Conservation (phyloP, 1,140 invertebrate species). For the Papilio helenus region DNA sequence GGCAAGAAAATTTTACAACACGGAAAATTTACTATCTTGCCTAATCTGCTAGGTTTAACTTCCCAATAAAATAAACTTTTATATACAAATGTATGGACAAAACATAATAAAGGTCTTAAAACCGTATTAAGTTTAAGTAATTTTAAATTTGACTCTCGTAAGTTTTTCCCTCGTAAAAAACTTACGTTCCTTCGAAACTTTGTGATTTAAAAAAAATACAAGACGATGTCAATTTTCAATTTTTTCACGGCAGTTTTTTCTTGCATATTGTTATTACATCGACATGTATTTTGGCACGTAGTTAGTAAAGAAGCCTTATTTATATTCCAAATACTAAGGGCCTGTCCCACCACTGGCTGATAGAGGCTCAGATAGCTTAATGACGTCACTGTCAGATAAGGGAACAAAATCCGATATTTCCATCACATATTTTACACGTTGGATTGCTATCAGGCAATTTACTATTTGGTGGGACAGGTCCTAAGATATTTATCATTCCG, state of each 20-base stretch:
- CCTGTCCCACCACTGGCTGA: no score
- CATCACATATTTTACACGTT: no score
- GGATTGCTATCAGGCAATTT: no score
- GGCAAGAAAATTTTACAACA: constrained; percentile 59
- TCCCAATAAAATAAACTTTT: constrained; percentile 48
- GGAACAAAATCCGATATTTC: no score
- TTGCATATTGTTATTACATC: no score
- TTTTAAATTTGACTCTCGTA: background rate
- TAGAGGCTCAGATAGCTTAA: no score
- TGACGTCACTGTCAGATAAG: no score
- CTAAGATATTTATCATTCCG: background rate
- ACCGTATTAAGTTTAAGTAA: background rate
- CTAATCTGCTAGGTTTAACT: constrained; percentile 71
- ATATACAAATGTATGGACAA: constrained; percentile 56
- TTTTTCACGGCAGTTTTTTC: background rate
- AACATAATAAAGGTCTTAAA: background rate
- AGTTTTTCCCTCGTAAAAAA: background rate
- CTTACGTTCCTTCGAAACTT: constrained; percentile 16
- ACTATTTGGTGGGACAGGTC: no score
- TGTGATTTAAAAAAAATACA: background rate
- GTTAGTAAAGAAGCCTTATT: constrained; percentile 50
- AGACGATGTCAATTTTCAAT: background rate
- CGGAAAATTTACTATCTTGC: constrained; percentile 54
- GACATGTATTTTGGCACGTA: constrained; percentile 60
- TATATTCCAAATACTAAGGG: background rate